A percentile compares a stretch with the other conserved stretches of the same genome.
phyloP scores from a whole-genome alignment of 2,797 vertebrate species.

The Hoplostethus atlanticus region DNA sequence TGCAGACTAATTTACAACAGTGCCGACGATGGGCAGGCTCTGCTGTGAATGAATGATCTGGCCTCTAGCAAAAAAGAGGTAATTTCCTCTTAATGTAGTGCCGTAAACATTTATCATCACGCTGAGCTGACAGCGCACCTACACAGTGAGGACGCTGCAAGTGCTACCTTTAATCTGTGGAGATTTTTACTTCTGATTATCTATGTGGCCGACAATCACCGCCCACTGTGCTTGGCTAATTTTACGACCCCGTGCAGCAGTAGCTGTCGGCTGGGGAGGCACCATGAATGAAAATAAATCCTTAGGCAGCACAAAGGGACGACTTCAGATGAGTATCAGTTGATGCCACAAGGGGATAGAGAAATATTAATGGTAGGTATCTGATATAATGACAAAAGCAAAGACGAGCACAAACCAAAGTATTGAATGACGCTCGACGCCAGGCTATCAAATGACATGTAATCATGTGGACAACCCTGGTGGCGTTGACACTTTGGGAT shows the following conservation, averaged over 20 bases:
- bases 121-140: constrained; percentile 57
- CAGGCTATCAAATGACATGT: constrained; percentile 50
- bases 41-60: constrained; percentile 74
- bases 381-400: constrained; percentile 16
- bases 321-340: constrained; percentile 36
- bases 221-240: constrained; percentile 49
- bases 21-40: constrained; percentile 56
- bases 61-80: constrained; percentile 76
- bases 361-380: constrained; percentile 37
- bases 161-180: constrained; percentile 55
- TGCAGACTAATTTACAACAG: constrained; percentile 75
- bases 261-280: constrained; percentile 42
- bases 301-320: constrained; percentile 9
- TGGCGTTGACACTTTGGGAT: constrained; percentile 63
- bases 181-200: constrained; percentile 67
- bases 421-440: constrained; percentile 41
- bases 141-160: constrained; percentile 49
- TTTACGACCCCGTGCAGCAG: constrained; percentile 40
- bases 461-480: constrained; percentile 61
- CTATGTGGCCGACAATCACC: constrained; percentile 35
- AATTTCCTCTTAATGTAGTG: constrained; percentile 81
- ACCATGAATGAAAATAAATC: constrained; percentile 45
- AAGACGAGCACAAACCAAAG: constrained; percentile 22
- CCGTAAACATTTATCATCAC: constrained; percentile 81
- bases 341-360: constrained; percentile 12